Evolutionary conservation across 2,113 vertebrate species (phyloP), one percentile per base, ranked within the genome.

Genomic region (Nematolebias whitei): DNA sequence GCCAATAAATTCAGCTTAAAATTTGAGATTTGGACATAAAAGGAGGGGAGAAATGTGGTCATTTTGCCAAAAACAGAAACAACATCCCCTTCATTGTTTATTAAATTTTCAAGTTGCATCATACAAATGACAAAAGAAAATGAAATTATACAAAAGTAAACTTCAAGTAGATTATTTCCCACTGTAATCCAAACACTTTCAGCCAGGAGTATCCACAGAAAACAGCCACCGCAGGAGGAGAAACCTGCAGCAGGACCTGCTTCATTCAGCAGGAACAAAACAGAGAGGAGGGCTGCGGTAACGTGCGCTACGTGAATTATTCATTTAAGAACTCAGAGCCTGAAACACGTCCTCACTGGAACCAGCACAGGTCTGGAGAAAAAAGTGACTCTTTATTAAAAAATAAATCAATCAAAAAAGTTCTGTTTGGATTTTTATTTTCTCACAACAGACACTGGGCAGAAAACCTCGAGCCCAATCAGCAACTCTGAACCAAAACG

Each of bases 391-490:
- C 11, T 35, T 18, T 18, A 24, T 4, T 40, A 10, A 20, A 6
- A 16, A 16, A 7, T 44, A 13, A 26, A 54, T 32, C 16, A 4
- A 29, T n/a, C 3, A 29, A 3, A 29, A 7, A 29, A 7, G 7
- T 29, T 29, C 26, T 29, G 26, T 29, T 29, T 29, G 26, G 7
- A 29, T 29, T 38, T 55, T 54, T 44, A 52, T 26, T 38, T 44
- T 39, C 3, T 60, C 53, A 68, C 50, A 71, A 26, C 54, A 73
- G 51, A 74, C 23, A 61, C 69, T 53, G 40, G 43, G 11, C 39
- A 68, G 54, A 53, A 50, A 59, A 48, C 56, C 61, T 20, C 66
- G 38, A 63, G 22, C 47, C 38, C 18, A n/a, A 47, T 24, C 15
- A 24, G 35, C 18, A n/a, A 16, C 40, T n/a, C 48, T 50, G 52